These are phyloP conservation scores for Ricordea florida DNA, from an alignment of 92 coral and sea anemone species.

Conservation along the genomic window DNA sequence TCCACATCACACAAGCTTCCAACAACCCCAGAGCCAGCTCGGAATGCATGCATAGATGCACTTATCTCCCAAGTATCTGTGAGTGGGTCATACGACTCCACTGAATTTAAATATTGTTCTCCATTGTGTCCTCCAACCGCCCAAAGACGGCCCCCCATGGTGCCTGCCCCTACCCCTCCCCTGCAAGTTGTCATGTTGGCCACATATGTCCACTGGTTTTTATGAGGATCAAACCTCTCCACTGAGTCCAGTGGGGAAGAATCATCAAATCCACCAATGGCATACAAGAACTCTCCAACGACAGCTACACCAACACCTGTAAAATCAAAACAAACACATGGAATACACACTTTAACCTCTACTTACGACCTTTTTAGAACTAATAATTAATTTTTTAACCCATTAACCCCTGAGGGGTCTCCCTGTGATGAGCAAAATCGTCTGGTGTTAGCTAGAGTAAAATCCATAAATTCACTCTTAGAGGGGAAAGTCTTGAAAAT, in stretches of 20 bases:
- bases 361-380: too few species aligned
- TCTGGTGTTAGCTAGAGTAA: too few species aligned
- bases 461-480: too few species aligned
- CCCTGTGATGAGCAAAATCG: too few species aligned
- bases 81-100: slow-evolving; percentile 82
- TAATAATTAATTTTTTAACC: too few species aligned
- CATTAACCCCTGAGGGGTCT: too few species aligned
- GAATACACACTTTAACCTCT: too few species aligned
- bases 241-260: slow-evolving; percentile 92
- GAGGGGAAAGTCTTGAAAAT: too few species aligned
- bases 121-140: slow-evolving; percentile 99
- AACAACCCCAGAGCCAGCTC: slow-evolving; percentile 97
- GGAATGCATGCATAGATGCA: slow-evolving; percentile 85
- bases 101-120: slow-evolving; percentile 79
- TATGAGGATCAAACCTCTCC: slow-evolving; percentile 75
- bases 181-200: slow-evolving; percentile 90
- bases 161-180: slow-evolving; percentile 97
- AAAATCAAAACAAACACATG: background rate
- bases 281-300: slow-evolving; percentile 81
- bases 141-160: slow-evolving; percentile 94
- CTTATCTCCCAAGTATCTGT: slow-evolving; percentile 82
- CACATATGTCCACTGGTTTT: slow-evolving; percentile 84
- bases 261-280: slow-evolving; percentile 98
- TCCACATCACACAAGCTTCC: slow-evolving; percentile 86
- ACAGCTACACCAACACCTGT: slow-evolving; percentile 96